Base-by-base conservation (phyloP, 2,797 vertebrate genomes). In the Trachops cirrhosus region DNA sequence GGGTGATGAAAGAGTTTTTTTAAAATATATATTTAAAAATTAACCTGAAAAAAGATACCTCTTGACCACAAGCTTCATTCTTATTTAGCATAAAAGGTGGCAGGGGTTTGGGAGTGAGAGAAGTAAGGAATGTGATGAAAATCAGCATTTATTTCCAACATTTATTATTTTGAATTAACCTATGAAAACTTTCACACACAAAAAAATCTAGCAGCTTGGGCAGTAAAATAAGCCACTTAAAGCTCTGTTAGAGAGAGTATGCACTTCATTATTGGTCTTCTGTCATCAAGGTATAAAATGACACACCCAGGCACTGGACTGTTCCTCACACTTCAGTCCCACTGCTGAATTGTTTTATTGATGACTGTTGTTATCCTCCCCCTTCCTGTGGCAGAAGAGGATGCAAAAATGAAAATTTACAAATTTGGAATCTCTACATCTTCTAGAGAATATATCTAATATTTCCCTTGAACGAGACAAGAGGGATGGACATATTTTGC, bases 401-500 rank as follows among this genome's bases (percentile, higher is more conserved):
- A 98, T 97, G 94, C 95, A 97, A 98, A 98, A 98, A 98, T 98
- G 97, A 98, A 97, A 97, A 97, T 98, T 96, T 98, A 98, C 98
- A 98, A 98, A 98, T 98, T 98, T 97, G 97, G 97, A 97, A 80
- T 97, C 97, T 97, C 96, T 97, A 91, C 12, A n/a, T 96, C 97
- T 97, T 96, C 94, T 94, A 98, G 97, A 97, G 96, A 98, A 96
- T 96, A 97, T 96, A 95, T 91, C 97, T 97, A 97, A 98, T 98
- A 98, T 98, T 99, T 99, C 98, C 98, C 96, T 98, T 97, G 97
- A 92, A 95, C 94, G 93, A 98, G 97, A 98, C 98, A 98, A 97
- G 96, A 96, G 96, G 96, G 97, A 98, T 74, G 97, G 97, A 96
- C 97, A 85, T 98, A 98, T 98, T 98, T 98, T 98, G 98, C 98